A percentile compares a stretch with the other conserved stretches of the same genome.
phyloP scores from a whole-genome alignment of 2,888 invertebrate genomes.

The Apodemia duryi region DNA sequence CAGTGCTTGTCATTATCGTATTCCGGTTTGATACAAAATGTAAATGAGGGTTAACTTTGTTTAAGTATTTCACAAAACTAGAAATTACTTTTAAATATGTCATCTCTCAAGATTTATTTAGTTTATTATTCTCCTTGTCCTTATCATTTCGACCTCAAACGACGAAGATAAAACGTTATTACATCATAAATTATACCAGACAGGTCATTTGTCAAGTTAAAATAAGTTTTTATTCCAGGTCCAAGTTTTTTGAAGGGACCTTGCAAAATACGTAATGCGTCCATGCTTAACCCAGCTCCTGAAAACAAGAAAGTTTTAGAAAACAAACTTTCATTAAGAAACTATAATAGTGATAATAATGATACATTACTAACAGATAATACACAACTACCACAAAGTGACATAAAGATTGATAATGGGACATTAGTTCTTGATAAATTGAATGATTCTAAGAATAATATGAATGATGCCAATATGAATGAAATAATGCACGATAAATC shows the following conservation, averaged over 20 bases:
- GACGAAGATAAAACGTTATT: conserved; percentile 1
- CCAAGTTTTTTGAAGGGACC: conserved; percentile 8
- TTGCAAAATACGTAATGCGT: not conserved
- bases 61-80: too few species aligned
- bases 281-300: not conserved
- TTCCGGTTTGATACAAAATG: too few species aligned
- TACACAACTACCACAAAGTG: not conserved
- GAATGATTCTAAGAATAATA: conserved; percentile 11
- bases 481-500: not conserved
- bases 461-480: conserved; percentile 8
- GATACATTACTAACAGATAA: not conserved
- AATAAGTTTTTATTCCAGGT: conserved; percentile 2
- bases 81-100: too few species aligned
- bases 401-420: not conserved
- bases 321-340: not conserved
- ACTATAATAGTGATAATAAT: not conserved
- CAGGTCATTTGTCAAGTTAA: not conserved
- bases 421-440: not conserved
- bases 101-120: not conserved
- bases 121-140: not conserved
- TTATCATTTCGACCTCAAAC: not conserved
- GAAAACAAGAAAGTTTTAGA: not conserved
- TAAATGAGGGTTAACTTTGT: too few species aligned
- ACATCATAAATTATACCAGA: not conserved
- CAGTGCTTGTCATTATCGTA: too few species aligned